These are phyloP conservation scores for Caenorhabditis briggsae DNA, from an alignment of 1,140 invertebrate genomes.

Conservation along the genomic window DNA sequence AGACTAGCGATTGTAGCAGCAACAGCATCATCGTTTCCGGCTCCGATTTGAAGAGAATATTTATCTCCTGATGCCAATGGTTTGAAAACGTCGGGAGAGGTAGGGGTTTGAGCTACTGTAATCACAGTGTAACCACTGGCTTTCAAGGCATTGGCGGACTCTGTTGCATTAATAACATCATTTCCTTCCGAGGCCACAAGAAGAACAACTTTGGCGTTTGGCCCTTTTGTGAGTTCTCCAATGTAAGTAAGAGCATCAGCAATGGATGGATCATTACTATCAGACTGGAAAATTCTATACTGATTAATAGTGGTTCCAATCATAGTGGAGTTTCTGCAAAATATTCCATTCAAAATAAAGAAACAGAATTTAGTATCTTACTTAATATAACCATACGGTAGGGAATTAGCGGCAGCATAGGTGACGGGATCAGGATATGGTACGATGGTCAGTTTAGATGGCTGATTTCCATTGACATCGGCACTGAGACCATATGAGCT, in stretches of 20 bases:
- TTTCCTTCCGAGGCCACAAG: not conserved
- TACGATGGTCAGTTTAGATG: not conserved
- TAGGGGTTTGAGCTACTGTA: slow-evolving; percentile 3
- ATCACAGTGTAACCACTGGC: slow-evolving; percentile 1
- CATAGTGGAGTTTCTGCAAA: not conserved
- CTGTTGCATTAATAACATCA: not conserved
- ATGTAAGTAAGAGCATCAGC: not conserved
- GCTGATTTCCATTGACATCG: slow-evolving; percentile 14
- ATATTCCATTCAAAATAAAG: not conserved
- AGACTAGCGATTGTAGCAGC: not conserved
- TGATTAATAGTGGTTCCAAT: not conserved
- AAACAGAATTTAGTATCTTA: not conserved
- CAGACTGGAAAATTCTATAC: not conserved
- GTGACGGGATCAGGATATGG: not conserved
- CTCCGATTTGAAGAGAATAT: slow-evolving; percentile 17
- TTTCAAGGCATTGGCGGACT: not conserved
- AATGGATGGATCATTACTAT: not conserved
- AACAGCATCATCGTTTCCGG: slow-evolving; percentile 28
- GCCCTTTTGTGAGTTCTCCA: not conserved
- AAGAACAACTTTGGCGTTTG: not conserved
- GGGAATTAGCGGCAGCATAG: not conserved
- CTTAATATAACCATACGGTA: not conserved
- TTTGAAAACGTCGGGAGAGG: not conserved
- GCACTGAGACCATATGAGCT: not conserved
- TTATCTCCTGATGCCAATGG: slow-evolving; percentile 5